Base-by-base conservation (phyloP, 2,113 vertebrate species). In the Triplophysa siluroides region DNA sequence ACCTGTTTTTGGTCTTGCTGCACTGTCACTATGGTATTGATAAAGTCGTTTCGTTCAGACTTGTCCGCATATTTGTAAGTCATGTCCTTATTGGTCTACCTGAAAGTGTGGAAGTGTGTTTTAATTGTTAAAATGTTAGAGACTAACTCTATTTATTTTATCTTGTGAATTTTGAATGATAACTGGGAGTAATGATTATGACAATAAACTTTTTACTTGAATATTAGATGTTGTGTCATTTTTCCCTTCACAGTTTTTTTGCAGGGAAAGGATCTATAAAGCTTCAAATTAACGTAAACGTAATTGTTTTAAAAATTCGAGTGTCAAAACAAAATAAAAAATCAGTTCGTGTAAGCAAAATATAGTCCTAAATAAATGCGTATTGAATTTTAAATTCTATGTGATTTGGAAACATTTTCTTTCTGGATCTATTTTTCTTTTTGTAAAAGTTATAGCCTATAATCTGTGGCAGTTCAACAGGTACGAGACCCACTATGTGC, bases 31-130 rank as follows among this genome's bases (percentile, higher is more conserved):
- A 24, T 56, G 74, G 94, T 93, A 92, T 95, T 94, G 95, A 95
- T 93, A 92, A 94, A 92, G 94, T 92, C 92, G 21, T 62, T 62
- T 13, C 95, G 93, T 92, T 87, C 52, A 68, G 50, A 61, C 41
- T 13, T 56, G 29, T 58, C 56, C 16, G 38, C 5, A 60, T 78
- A 24, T 68, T 67, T 68, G 76, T 54, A 19, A 33, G 45, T 50
- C 33, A 2, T 38, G 45, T 56, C 38, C 29, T 65, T 8, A 21
- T 45, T 47, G 52, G 72, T 74, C 23, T 56, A 67, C 33, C 29
- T 60, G 21, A 75, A 21, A 19, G 29, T 43, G 21, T 60, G 50
- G 24, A 18, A 41, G 52, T 21, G 47, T 54, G 56, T 41, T 63
- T 50, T 43, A 19, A 14, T 4, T 14, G 52, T 79, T 65, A 2